These are phyloP conservation scores for Bubalus kerabau DNA, from an alignment of 2,113 vertebrate genomes.

Conservation along the genomic window DNA sequence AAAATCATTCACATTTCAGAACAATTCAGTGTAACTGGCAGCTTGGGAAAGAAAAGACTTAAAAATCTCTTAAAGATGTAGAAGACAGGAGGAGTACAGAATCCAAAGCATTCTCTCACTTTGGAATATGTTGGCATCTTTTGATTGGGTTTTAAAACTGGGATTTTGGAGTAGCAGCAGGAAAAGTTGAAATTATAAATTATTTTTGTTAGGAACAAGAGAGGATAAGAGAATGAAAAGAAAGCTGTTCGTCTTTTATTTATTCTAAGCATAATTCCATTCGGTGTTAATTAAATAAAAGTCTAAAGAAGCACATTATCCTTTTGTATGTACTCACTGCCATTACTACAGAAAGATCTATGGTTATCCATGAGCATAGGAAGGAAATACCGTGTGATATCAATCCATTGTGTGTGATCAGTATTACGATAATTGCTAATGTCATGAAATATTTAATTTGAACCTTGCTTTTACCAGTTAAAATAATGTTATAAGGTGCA, in stretches of 20 bases:
- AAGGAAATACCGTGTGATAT: neutral
- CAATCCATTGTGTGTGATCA: neutral
- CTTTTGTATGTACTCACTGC: conserved; percentile 34
- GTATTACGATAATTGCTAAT: neutral
- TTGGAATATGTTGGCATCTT: conserved; percentile 77
- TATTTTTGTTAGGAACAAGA: conserved; percentile 71
- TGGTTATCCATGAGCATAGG: neutral
- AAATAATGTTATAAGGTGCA: neutral
- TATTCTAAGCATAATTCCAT: conserved; percentile 71
- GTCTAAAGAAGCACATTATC: conserved; percentile 47
- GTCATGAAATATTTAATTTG: neutral
- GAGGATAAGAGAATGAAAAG: conserved; percentile 50
- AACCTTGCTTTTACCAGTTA: neutral
- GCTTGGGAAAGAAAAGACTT: conserved; percentile 59
- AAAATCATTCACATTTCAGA: conserved; percentile 62
- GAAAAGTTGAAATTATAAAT: conserved; percentile 71
- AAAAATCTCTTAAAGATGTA: conserved; percentile 72
- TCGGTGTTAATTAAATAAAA: conserved; percentile 74
- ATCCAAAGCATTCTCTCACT: conserved; percentile 69
- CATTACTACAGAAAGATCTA: neutral
- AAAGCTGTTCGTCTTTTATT: conserved; percentile 77
- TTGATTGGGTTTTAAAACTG: conserved; percentile 75
- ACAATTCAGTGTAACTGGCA: conserved; percentile 49
- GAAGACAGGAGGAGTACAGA: conserved; percentile 62
- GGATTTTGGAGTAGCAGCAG: conserved; percentile 67